Percentiles rank a stretch among this genome's conserved stretches.
Conservation (phyloP, 2,797 vertebrate species). For the Clarias pachynema region DNA sequence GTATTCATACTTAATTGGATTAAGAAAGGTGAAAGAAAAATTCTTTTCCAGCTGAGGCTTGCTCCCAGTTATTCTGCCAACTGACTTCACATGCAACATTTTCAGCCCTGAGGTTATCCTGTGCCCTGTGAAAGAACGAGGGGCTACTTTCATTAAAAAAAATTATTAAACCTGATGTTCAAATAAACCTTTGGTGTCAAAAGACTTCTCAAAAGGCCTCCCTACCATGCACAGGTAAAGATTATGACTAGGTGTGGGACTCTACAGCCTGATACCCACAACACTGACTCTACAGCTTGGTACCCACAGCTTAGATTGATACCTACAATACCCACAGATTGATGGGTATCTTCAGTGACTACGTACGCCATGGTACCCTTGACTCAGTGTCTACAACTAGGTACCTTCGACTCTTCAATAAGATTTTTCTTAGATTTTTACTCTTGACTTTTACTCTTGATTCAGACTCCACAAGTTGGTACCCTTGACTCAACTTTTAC, state of each 20-base stretch:
- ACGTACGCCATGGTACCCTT: too few species aligned
- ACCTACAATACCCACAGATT: not conserved
- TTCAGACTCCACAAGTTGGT: not conserved
- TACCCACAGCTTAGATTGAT: not conserved
- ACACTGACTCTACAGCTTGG: not conserved
- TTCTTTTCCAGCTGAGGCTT: slow-evolving; percentile 29
- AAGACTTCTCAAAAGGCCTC: not conserved
- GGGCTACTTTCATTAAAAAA: not conserved
- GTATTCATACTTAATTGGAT: slow-evolving; percentile 17
- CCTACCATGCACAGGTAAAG: not conserved
- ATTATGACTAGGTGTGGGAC: not conserved
- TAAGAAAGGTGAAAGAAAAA: slow-evolving; percentile 9
- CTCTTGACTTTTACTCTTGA: too few species aligned
- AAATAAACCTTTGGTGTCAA: not conserved
- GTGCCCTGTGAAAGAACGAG: not conserved
- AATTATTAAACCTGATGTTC: not conserved
- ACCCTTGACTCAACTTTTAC: not conserved
- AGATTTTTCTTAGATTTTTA: not conserved
- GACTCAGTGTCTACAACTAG: not conserved
- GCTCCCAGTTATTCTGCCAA: slow-evolving; percentile 16
- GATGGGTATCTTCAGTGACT: not conserved
- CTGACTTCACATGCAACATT: not conserved
- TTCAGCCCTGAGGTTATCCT: not conserved
- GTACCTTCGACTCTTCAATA: too few species aligned
- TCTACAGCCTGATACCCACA: not conserved